A percentile compares a stretch with the other conserved stretches of the same genome.
These are phyloP conservation scores for Pteruthius melanotis DNA, from an alignment of 2,113 vertebrate species.

Conservation along the genomic window DNA sequence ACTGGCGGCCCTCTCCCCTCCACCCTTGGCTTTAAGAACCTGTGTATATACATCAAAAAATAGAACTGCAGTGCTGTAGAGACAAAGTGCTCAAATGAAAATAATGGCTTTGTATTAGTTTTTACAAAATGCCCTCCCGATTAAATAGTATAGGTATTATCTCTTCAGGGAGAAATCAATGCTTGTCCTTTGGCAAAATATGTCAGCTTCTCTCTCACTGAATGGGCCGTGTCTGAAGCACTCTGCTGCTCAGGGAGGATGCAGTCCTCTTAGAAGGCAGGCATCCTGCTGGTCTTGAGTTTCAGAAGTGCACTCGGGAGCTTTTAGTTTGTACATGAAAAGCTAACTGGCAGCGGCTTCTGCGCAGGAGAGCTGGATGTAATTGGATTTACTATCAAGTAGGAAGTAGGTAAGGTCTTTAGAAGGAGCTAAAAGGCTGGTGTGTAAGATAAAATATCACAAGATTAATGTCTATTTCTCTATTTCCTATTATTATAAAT, in stretches of 20 bases:
- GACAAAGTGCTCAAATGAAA: neutral
- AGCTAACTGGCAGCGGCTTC: neutral
- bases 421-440: neutral
- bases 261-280: neutral
- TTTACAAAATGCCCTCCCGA: neutral
- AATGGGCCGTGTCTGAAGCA: neutral
- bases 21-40: neutral
- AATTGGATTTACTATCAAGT: slow-evolving; percentile 19
- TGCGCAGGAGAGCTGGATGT: neutral
- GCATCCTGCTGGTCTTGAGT: neutral
- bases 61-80: neutral
- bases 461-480: neutral
- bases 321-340: neutral
- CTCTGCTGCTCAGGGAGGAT: neutral
- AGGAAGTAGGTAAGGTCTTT: neutral
- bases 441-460: neutral
- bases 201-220: neutral
- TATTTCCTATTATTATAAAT: neutral
- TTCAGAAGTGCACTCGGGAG: neutral
- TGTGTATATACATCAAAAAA: neutral
- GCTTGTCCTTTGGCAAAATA: neutral
- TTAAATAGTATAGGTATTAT: neutral
- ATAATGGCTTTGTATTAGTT: neutral
- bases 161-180: neutral
- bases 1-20: neutral